phyloP scores from a whole-genome alignment of 2,113 vertebrate species.

The Ornithorhynchus anatinus region DNA sequence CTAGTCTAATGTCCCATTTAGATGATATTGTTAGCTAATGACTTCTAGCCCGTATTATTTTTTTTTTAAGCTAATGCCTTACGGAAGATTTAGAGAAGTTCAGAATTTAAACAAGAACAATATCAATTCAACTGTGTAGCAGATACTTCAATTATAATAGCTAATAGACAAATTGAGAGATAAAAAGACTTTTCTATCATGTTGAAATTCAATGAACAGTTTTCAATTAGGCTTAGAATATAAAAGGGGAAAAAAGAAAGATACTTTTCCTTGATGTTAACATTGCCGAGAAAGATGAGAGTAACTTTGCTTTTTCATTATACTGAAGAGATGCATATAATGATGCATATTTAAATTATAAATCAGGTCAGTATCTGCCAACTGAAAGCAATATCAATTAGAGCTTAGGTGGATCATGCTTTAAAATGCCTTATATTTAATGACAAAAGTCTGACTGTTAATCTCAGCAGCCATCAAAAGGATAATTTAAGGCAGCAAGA shows the following conservation, averaged over 20 bases:
- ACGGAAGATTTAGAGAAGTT: conserved; percentile 70
- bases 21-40: neutral
- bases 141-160: conserved; percentile 82
- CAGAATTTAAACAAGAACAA: conserved; percentile 78
- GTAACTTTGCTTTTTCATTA: conserved; percentile 78
- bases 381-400: conserved; percentile 86
- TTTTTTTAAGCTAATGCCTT: conserved; percentile 58
- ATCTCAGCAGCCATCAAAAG: conserved; percentile 81
- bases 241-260: conserved; percentile 73
- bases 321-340: conserved; percentile 78
- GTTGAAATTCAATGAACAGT: conserved; percentile 83
- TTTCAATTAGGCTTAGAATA: conserved; percentile 82
- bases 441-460: conserved; percentile 84
- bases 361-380: conserved; percentile 84
- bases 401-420: conserved; percentile 77
- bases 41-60: conserved; percentile 12
- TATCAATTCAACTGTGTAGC: conserved; percentile 75
- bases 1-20: conserved; percentile 24
- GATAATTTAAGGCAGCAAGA: conserved; percentile 85
- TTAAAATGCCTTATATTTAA: conserved; percentile 85
- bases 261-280: conserved; percentile 82
- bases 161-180: conserved; percentile 85
- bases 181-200: conserved; percentile 82
- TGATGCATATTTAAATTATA: conserved; percentile 86
- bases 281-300: conserved; percentile 79